A percentile compares a stretch with the other conserved stretches of the same genome.
phyloP scores from a whole-genome alignment of 92 coral and sea anemone species.

The Zoanthus gigantus region DNA sequence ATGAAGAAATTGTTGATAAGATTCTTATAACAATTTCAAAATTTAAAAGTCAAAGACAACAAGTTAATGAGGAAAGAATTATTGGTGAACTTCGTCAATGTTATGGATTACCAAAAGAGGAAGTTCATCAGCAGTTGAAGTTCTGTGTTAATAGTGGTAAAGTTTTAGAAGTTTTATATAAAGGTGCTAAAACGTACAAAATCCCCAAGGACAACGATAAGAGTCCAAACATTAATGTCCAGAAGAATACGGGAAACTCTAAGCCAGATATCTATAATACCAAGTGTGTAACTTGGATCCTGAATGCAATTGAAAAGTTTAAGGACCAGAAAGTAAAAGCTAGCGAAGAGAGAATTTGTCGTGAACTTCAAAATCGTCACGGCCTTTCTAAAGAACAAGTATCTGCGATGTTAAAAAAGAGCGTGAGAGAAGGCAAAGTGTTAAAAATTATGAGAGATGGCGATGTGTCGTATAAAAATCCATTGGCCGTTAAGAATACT shows the following conservation, averaged over 20 bases:
- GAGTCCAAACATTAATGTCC: slow-evolving; percentile 38
- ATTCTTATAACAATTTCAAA: slow-evolving; percentile 20
- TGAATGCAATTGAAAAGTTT: slow-evolving; percentile 62
- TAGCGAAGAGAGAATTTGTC: slow-evolving; percentile 60
- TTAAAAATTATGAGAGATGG: slow-evolving; percentile 52
- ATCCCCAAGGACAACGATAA: slow-evolving; percentile 44
- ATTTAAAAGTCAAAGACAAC: slow-evolving; percentile 56
- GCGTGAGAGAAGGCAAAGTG: slow-evolving; percentile 60
- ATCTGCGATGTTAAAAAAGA: slow-evolving; percentile 44
- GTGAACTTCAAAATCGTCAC: slow-evolving; percentile 45
- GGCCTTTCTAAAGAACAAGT: slow-evolving; percentile 53
- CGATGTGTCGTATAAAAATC: slow-evolving; percentile 49
- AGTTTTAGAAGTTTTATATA: slow-evolving; percentile 38
- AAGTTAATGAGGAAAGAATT: slow-evolving; percentile 62
- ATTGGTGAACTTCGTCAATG: slow-evolving; percentile 28
- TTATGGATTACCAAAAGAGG: slow-evolving; percentile 44
- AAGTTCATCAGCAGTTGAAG: slow-evolving; percentile 53
- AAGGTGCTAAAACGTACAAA: slow-evolving; percentile 53
- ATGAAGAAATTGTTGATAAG: background rate
- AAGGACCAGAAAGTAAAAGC: slow-evolving; percentile 63
- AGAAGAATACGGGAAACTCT: background rate
- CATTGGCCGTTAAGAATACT: slow-evolving; percentile 8
- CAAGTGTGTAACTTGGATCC: slow-evolving; percentile 46
- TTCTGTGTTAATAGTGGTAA: slow-evolving; percentile 55
- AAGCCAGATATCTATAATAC: background rate